A percentile compares a stretch with the other conserved stretches of the same genome.
Evolutionary conservation across 2,797 vertebrate genomes (phyloP).

Genomic region (Danio jaintianensis): DNA sequence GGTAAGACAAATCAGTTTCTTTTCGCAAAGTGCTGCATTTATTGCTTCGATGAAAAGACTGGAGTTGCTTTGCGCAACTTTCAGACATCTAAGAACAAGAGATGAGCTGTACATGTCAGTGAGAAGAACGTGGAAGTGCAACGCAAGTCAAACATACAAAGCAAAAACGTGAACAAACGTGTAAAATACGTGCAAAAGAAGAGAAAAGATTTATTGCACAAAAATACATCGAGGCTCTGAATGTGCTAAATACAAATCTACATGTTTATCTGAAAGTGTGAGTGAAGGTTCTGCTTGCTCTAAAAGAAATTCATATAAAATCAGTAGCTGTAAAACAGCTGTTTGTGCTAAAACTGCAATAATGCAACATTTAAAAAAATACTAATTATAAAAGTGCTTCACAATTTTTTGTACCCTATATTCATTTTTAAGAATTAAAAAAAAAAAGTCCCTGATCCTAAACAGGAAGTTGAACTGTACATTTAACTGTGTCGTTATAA

Average conservation of each 20-base stretch:
- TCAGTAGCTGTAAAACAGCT: constrained; percentile 60
- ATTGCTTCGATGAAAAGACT: constrained; percentile 48
- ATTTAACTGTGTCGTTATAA: constrained; percentile 81
- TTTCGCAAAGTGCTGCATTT: constrained; percentile 33
- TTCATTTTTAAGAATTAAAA: constrained; percentile 1
- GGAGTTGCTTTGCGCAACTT: constrained; percentile 31
- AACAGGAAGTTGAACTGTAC: constrained; percentile 68
- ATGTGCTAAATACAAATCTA: constrained; percentile 23
- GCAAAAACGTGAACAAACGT: constrained; percentile 11
- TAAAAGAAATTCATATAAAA: constrained; percentile 24
- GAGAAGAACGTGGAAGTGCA: constrained; percentile 14
- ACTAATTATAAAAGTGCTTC: not conserved
- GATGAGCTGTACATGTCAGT: not conserved
- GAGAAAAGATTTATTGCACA: constrained; percentile 55
- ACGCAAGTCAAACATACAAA: constrained; percentile 11
- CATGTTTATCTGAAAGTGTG: constrained; percentile 1
- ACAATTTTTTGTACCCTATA: not conserved
- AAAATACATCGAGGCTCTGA: constrained; percentile 36
- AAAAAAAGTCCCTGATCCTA: constrained; percentile 32
- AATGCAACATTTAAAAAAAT: constrained; percentile 13
- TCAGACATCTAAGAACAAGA: constrained; percentile 37
- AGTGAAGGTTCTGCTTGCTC: constrained; percentile 18
- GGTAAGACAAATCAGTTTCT: constrained; percentile 16
- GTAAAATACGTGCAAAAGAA: constrained; percentile 31
- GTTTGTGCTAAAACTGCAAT: constrained; percentile 53